phyloP scores from a whole-genome alignment of 2,888 invertebrate species.

The Tetheella fluctuosa region DNA sequence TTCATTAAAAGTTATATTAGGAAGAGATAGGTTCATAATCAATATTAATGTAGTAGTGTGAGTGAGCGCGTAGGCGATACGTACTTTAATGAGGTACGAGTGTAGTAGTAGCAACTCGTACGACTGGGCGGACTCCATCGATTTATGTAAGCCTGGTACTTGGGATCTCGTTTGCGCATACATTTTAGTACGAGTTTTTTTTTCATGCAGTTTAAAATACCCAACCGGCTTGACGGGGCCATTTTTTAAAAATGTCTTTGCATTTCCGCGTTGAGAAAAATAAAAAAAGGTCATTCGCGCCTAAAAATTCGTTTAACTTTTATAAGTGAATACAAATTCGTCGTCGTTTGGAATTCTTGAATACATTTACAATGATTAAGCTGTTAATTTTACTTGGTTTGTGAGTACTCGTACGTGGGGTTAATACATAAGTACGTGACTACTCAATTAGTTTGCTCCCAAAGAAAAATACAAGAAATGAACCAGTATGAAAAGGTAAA shows the following conservation, averaged over 20 bases:
- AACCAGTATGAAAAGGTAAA: background rate
- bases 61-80: conserved; percentile 62
- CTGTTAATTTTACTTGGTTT: conserved; percentile 43
- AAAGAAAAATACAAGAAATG: background rate
- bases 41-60: conserved; percentile 51
- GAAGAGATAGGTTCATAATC: conserved; percentile 68
- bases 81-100: conserved; percentile 55
- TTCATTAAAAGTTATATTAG: conserved; percentile 56
- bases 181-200: conserved; percentile 78
- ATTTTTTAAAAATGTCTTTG: conserved; percentile 75
- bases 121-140: conserved; percentile 57
- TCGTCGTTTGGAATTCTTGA: conserved; percentile 42
- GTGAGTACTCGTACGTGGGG: conserved; percentile 18
- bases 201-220: conserved; percentile 69
- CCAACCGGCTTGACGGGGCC: conserved; percentile 72
- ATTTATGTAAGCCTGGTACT: conserved; percentile 75
- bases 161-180: conserved; percentile 78
- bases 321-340: conserved; percentile 41
- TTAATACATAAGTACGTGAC: conserved; percentile 17
- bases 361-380: conserved; percentile 50
- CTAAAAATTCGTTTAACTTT: conserved; percentile 58
- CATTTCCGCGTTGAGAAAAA: conserved; percentile 79
- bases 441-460: conserved; percentile 5
- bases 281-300: conserved; percentile 74
- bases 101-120: conserved; percentile 59